These are phyloP conservation scores for Nymphalis io DNA, from an alignment of 1,140 invertebrate genomes.

Conservation along the genomic window DNA sequence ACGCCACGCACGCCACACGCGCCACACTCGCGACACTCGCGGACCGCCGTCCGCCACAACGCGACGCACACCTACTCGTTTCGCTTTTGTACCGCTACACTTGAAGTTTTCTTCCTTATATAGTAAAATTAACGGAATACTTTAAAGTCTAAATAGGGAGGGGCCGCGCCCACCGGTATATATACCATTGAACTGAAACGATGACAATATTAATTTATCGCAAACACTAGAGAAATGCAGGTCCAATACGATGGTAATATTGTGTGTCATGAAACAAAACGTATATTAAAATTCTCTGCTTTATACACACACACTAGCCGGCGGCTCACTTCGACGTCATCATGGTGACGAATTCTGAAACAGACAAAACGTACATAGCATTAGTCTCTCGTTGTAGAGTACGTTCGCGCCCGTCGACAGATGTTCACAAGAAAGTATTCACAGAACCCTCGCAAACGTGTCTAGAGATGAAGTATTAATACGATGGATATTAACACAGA, in stretches of 20 bases:
- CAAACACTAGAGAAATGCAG: slow-evolving; percentile 82
- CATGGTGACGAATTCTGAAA: slow-evolving; percentile 98
- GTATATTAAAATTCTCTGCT: slow-evolving; percentile 81
- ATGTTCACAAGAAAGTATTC: slow-evolving; percentile 5
- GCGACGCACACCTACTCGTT: slow-evolving; percentile 67
- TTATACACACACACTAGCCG: slow-evolving; percentile 80
- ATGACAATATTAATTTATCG: slow-evolving; percentile 79
- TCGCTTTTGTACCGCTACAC: slow-evolving; percentile 71
- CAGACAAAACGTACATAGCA: slow-evolving; percentile 70
- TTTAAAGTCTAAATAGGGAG: slow-evolving; percentile 76
- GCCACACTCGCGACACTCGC: slow-evolving; percentile 12
- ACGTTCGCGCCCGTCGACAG: slow-evolving; percentile 35
- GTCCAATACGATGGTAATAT: slow-evolving; percentile 82
- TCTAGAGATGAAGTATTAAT: slow-evolving; percentile 47
- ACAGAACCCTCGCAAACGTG: slow-evolving; percentile 47
- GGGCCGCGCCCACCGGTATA: slow-evolving; percentile 44
- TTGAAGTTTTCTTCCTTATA: slow-evolving; percentile 72
- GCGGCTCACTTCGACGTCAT: slow-evolving; percentile 97
- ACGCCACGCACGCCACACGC: slow-evolving; percentile 42
- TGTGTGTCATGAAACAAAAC: slow-evolving; percentile 82
- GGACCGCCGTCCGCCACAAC: slow-evolving; percentile 1
- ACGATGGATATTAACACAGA: slow-evolving; percentile 50
- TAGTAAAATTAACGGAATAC: slow-evolving; percentile 80
- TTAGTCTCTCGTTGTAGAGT: slow-evolving; percentile 36
- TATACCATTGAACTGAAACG: slow-evolving; percentile 75